Percentiles rank a stretch among this genome's conserved stretches.
phyloP scores from a whole-genome alignment of 2,888 invertebrate genomes.

The Parochlus steinenii region DNA sequence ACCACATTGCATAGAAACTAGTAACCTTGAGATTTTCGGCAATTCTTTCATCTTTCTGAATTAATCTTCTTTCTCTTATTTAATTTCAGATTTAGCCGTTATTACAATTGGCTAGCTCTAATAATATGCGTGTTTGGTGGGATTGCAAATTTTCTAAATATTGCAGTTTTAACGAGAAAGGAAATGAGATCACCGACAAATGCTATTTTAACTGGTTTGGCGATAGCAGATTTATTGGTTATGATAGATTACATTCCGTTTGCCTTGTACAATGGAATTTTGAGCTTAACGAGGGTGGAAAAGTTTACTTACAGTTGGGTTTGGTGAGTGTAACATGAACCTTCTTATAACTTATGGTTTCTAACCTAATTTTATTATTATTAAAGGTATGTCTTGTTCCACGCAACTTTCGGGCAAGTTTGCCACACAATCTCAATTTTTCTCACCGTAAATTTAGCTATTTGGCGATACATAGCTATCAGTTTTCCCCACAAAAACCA shows the following conservation, averaged over 20 bases:
- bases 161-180: conserved; percentile 71
- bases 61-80: no score
- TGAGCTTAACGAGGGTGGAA: conserved; percentile 31
- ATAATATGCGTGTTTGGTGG: conserved; percentile 81
- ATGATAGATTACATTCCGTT: conserved; percentile 91
- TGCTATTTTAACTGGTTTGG: conserved; percentile 74
- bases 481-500: conserved; percentile 66
- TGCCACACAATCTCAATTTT: conserved; percentile 85
- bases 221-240: conserved; percentile 83
- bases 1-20: no score
- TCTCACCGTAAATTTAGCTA: conserved; percentile 79
- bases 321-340: no score
- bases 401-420: conserved; percentile 77
- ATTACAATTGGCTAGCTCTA: no score
- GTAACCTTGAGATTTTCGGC: no score
- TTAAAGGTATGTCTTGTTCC: conserved; percentile 73
- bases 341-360: no score
- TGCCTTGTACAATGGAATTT: no score
- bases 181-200: conserved; percentile 89
- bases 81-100: no score
- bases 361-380: no score
- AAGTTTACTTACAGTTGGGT: conserved; percentile 57
- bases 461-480: conserved; percentile 81
- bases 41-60: no score
- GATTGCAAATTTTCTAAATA: conserved; percentile 80